Conservation (phyloP, 1,140 invertebrate genomes). For the Chionoecetes opilio region DNA sequence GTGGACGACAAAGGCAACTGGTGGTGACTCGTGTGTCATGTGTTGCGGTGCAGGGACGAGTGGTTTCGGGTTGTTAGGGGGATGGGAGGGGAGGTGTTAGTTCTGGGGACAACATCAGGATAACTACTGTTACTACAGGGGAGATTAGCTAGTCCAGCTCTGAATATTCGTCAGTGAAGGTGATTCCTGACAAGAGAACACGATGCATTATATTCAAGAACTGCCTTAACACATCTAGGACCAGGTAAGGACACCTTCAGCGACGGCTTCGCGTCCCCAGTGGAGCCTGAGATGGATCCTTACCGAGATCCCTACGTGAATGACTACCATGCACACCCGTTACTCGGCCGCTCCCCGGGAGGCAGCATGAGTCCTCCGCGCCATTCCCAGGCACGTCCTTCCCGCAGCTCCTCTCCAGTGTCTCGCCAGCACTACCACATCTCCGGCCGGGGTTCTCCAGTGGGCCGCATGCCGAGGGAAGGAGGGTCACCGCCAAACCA, state of each 20-base stretch:
- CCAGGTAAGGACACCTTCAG: constrained; percentile 56
- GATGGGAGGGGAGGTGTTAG: not conserved
- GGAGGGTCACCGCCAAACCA: not conserved
- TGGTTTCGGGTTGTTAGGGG: not conserved
- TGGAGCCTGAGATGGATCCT: constrained; percentile 50
- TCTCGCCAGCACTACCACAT: constrained; percentile 11
- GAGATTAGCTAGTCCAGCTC: not conserved
- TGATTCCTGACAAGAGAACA: not conserved
- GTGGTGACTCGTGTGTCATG: constrained; percentile 3
- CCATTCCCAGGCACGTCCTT: not conserved
- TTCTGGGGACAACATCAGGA: not conserved
- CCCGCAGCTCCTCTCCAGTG: constrained; percentile 1
- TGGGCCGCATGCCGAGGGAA: not conserved
- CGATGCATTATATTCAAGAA: constrained; percentile 29
- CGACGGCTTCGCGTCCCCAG: constrained; percentile 55
- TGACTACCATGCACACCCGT: constrained; percentile 50
- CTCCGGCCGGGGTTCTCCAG: not conserved
- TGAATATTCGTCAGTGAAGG: constrained; percentile 19
- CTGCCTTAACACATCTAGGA: not conserved
- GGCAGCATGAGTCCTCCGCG: constrained; percentile 43
- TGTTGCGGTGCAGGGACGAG: not conserved
- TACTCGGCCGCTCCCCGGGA: constrained; percentile 55
- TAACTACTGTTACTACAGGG: not conserved
- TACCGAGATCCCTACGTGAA: constrained; percentile 35
- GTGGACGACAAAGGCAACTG: not conserved